Percentiles rank a stretch among this genome's conserved stretches.
These are phyloP conservation scores for Xestia sexstrigata DNA, from an alignment of 2,888 invertebrate genomes.

Conservation along the genomic window DNA sequence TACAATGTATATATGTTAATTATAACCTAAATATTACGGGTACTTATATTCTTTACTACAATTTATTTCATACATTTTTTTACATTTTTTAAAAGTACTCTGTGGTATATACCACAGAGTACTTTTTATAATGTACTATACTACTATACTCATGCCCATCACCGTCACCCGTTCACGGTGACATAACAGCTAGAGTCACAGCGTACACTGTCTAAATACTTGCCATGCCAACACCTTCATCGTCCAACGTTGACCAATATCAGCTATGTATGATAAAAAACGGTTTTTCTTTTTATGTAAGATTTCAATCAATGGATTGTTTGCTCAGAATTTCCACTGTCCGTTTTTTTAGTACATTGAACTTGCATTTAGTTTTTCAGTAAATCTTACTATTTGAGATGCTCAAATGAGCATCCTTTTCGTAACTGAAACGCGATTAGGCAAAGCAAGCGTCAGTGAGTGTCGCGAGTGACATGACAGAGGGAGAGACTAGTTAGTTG, in stretches of 20 bases:
- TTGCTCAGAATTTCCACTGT: not conserved
- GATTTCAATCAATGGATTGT: not conserved
- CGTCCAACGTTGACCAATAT: not conserved
- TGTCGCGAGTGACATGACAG: slow-evolving; percentile 60
- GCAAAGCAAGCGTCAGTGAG: slow-evolving; percentile 59
- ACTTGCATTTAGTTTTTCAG: not conserved
- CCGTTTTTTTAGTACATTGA: not conserved
- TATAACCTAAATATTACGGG: too few species aligned
- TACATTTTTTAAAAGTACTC: too few species aligned
- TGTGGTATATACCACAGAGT: too few species aligned
- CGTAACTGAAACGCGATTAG: slow-evolving; percentile 42
- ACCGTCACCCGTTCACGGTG: too few species aligned
- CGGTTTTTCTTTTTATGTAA: not conserved
- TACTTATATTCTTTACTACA: too few species aligned
- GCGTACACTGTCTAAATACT: too few species aligned
- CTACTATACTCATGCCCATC: too few species aligned
- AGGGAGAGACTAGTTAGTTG: slow-evolving; percentile 58
- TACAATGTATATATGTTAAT: too few species aligned
- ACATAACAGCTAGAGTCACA: not conserved
- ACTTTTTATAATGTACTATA: too few species aligned
- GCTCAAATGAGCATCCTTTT: not conserved
- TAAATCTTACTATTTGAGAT: slow-evolving; percentile 17
- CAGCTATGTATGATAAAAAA: not conserved
- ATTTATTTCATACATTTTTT: too few species aligned
- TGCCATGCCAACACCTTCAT: not conserved